Conservation (phyloP, 2,888 invertebrate genomes). For the Spodoptera littoralis region DNA sequence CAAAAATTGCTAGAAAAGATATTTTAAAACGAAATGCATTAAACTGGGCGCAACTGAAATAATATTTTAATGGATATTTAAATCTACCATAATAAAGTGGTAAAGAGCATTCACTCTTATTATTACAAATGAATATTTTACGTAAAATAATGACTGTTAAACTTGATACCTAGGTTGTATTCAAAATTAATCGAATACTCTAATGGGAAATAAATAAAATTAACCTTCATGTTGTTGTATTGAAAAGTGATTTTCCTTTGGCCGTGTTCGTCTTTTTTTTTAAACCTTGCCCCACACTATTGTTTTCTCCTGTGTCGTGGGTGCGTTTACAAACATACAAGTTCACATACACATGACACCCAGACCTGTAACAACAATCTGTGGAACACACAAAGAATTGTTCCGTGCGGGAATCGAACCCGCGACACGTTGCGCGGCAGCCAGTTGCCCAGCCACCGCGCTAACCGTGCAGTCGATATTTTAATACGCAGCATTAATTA, state of each 20-base stretch:
- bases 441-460: too few relatives aligned
- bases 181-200: slow-evolving; percentile 6
- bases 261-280: neutral
- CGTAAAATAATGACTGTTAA: neutral
- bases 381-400: too few relatives aligned
- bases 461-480: too few relatives aligned
- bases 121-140: slow-evolving; percentile 5
- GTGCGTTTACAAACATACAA: too few relatives aligned
- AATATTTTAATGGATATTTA: neutral
- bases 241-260: neutral
- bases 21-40: neutral
- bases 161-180: too few relatives aligned
- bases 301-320: too few relatives aligned
- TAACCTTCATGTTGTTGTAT: neutral
- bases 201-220: slow-evolving; percentile 8
- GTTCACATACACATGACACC: too few relatives aligned
- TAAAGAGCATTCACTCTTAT: neutral
- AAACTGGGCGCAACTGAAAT: neutral
- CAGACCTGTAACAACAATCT: too few relatives aligned
- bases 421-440: too few relatives aligned
- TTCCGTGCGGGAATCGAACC: too few relatives aligned
- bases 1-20: neutral
- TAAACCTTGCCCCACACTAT: too few relatives aligned
- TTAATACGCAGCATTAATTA: too few relatives aligned
- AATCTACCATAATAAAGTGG: neutral